A percentile compares a stretch with the other conserved stretches of the same genome.
phyloP scores from a whole-genome alignment of 2,113 vertebrate genomes.

The Potamarius usumacintae region DNA sequence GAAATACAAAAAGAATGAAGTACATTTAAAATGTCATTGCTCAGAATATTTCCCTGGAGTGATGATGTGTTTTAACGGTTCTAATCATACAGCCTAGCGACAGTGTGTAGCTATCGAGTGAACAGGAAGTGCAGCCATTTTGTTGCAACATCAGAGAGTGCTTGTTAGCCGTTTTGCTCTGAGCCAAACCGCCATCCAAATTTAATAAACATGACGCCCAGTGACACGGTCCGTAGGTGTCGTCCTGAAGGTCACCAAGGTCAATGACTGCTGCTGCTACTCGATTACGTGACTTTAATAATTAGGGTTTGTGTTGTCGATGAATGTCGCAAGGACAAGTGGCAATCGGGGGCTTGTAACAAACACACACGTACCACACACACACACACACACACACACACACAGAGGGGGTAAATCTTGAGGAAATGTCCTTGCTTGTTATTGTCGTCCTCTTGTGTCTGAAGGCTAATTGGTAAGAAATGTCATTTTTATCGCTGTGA shows the following conservation, averaged over 20 bases:
- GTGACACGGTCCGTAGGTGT: background rate
- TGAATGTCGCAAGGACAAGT: background rate
- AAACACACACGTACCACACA: background rate
- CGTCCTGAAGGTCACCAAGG: background rate
- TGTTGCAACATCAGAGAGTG: background rate
- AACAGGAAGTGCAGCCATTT: background rate
- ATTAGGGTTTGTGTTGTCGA: background rate
- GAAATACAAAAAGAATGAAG: background rate
- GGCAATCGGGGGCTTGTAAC: background rate
- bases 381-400: slow-evolving; percentile 23
- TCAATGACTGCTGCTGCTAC: background rate
- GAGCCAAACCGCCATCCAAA: background rate
- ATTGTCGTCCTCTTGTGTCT: background rate
- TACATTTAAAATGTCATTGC: background rate
- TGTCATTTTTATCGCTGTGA: slow-evolving; percentile 57
- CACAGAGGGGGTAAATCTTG: background rate
- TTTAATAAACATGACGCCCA: background rate
- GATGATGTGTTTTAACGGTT: background rate
- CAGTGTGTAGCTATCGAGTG: background rate
- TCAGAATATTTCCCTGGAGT: background rate
- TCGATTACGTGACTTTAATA: background rate
- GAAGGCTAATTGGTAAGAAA: background rate
- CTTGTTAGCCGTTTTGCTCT: background rate
- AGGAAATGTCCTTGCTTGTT: slow-evolving; percentile 8
- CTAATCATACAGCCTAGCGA: too few relatives aligned